These are phyloP conservation scores for Ophthalmolycus amberensis DNA, from an alignment of 2,113 vertebrate species.

Conservation along the genomic window DNA sequence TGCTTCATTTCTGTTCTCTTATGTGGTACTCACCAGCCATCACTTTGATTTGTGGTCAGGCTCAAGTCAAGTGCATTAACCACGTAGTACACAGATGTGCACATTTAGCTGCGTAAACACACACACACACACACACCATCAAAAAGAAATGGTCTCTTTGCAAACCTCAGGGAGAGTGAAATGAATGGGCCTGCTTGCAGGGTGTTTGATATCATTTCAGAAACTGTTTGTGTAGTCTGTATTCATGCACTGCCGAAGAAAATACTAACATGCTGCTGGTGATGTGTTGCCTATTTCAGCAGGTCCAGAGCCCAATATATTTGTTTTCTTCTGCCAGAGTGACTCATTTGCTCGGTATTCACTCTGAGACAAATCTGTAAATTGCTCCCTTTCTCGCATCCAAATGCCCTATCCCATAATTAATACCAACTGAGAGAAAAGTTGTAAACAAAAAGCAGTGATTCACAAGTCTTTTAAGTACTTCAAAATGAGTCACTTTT, in stretches of 20 bases:
- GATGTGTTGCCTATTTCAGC: slow-evolving; percentile 38
- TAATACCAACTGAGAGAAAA: slow-evolving; percentile 46
- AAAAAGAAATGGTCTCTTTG: slow-evolving; percentile 58
- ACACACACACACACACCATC: slow-evolving; percentile 36
- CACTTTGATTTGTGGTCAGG: slow-evolving; percentile 80
- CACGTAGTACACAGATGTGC: slow-evolving; percentile 58
- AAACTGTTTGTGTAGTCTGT: slow-evolving; percentile 46
- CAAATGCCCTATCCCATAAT: slow-evolving; percentile 51
- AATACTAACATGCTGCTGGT: slow-evolving; percentile 18
- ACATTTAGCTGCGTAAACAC: slow-evolving; percentile 53
- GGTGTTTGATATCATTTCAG: slow-evolving; percentile 47
- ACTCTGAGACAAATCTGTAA: slow-evolving; percentile 48
- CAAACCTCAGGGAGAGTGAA: slow-evolving; percentile 59
- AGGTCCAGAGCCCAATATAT: slow-evolving; percentile 18
- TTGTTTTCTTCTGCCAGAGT: slow-evolving; percentile 35
- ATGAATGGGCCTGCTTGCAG: slow-evolving; percentile 47
- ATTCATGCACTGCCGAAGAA: slow-evolving; percentile 30
- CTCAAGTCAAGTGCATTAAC: slow-evolving; percentile 73
- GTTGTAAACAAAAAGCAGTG: slow-evolving; percentile 24
- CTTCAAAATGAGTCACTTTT: slow-evolving; percentile 39
- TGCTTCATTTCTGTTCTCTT: slow-evolving; percentile 72
- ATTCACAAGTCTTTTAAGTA: slow-evolving; percentile 3
- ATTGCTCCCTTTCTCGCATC: slow-evolving; percentile 52
- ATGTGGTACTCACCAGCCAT: slow-evolving; percentile 75
- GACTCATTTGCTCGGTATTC: slow-evolving; percentile 50